Base-by-base conservation (phyloP, 2,888 invertebrate species). In the Abrostola triplasia region DNA sequence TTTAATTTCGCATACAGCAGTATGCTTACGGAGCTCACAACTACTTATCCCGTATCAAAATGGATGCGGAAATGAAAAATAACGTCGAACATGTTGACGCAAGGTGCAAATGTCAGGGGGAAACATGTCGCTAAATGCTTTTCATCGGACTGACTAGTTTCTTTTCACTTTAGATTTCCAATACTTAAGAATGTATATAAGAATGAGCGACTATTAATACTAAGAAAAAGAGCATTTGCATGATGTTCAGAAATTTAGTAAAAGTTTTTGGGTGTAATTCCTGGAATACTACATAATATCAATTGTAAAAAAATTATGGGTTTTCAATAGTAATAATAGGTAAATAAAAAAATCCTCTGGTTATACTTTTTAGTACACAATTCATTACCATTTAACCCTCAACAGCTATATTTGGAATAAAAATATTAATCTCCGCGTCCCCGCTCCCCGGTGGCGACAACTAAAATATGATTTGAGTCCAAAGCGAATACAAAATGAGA, bases 401-500 rank as follows among this genome's bases (percentile, higher is more conserved):
- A 54, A 68, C 61, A 41, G 71, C 60, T 64, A 60, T 67, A 68
- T 73, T 69, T 62, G 51, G 61, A 54, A 69, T 69, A 70, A 76
- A 73, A 77, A 80, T 80, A 75, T 75, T 72, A 79, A 76, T 73
- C 73, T 72, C 56, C 60, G 52, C 67, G 48, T 65, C 50, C 63
- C 42, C 38, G 67, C 59, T 71, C 67, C 70, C 77, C 64, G 44
- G 72, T 72, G 76, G 84, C 79, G 84, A 82, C 86, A 85, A 85
- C 84, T 85, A 86, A 87, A 89, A 89, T 89, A 89, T 88, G 84
- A 87, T 86, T 86, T 82, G 81, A 84, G 84, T 84, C 80, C 79
- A 87, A 85, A 84, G 84, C 83, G 86, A 88, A 89, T 88, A 81
- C 84, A 88, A 86, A 89, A 88, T 86, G 86, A 86, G 86, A 83